Evolutionary conservation across 1,140 invertebrate genomes (phyloP).

Genomic region (Drosophila lini): DNA sequence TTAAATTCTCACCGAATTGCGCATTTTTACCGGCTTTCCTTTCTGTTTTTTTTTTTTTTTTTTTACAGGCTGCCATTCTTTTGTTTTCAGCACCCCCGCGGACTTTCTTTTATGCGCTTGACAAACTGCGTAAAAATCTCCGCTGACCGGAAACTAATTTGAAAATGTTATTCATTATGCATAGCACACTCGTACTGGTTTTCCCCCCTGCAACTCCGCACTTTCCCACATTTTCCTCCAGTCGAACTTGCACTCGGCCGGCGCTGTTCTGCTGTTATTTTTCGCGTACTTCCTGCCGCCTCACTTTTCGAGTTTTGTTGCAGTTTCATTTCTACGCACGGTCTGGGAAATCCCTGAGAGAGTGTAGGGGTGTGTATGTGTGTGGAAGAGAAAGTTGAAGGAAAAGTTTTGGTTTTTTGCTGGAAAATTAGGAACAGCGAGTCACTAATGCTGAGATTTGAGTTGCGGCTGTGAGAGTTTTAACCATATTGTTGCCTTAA

Average conservation of each 20-base stretch:
- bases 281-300: slow-evolving; percentile 64
- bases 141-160: slow-evolving; percentile 82
- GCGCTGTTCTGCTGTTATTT: slow-evolving; percentile 50
- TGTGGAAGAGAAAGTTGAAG: slow-evolving; percentile 59
- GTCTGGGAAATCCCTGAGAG: slow-evolving; percentile 39
- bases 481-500: slow-evolving; percentile 74
- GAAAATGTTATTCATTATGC: slow-evolving; percentile 82
- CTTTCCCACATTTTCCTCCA: neutral
- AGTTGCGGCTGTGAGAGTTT: slow-evolving; percentile 61
- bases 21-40: slow-evolving; percentile 6
- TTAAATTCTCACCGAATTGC: slow-evolving; percentile 10
- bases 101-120: slow-evolving; percentile 56
- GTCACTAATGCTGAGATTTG: slow-evolving; percentile 61
- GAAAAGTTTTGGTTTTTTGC: slow-evolving; percentile 56
- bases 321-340: slow-evolving; percentile 63
- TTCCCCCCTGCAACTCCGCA: neutral
- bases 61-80: slow-evolving; percentile 2
- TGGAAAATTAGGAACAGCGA: slow-evolving; percentile 20
- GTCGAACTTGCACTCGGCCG: slow-evolving; percentile 35
- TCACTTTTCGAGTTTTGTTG: slow-evolving; percentile 69
- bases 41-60: slow-evolving; percentile 1
- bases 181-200: slow-evolving; percentile 42
- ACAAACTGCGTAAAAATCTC: slow-evolving; percentile 75
- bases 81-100: slow-evolving; percentile 27
- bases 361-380: slow-evolving; percentile 4